phyloP scores from a whole-genome alignment of 1,140 invertebrate species.

The Xylocopa sonorina region DNA sequence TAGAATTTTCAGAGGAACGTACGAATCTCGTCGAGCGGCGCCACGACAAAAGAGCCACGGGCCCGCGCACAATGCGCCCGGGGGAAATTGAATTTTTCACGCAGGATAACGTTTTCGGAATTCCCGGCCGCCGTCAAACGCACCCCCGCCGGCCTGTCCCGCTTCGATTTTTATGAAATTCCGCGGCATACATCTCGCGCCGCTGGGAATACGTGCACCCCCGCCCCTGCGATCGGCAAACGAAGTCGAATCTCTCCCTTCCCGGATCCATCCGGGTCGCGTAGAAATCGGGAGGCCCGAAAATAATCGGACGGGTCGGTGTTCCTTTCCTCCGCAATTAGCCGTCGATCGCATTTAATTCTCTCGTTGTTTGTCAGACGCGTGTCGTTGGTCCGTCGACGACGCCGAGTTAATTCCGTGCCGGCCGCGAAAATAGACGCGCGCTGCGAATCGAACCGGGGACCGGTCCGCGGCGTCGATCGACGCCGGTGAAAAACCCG shows the following conservation, averaged over 20 bases:
- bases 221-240: no score
- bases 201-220: no score
- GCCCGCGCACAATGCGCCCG: neutral
- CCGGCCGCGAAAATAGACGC: slow-evolving; percentile 20
- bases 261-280: no score
- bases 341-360: neutral
- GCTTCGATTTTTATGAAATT: neutral
- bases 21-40: neutral
- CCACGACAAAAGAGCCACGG: neutral
- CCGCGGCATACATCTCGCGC: no score
- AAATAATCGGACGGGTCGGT: no score
- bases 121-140: neutral
- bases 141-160: neutral
- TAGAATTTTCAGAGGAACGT: slow-evolving; percentile 1
- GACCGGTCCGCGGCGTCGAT: neutral
- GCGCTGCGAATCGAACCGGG: neutral
- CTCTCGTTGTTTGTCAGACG: slow-evolving; percentile 11
- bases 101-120: neutral
- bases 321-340: neutral
- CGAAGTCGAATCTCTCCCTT: no score
- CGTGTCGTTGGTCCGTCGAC: neutral
- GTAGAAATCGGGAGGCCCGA: no score
- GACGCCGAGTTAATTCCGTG: slow-evolving; percentile 25
- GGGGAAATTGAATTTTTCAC: slow-evolving; percentile 10
- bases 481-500: slow-evolving; percentile 21